Conservation (phyloP, 2,113 vertebrate genomes). For the Protobothrops flavoviridis region DNA sequence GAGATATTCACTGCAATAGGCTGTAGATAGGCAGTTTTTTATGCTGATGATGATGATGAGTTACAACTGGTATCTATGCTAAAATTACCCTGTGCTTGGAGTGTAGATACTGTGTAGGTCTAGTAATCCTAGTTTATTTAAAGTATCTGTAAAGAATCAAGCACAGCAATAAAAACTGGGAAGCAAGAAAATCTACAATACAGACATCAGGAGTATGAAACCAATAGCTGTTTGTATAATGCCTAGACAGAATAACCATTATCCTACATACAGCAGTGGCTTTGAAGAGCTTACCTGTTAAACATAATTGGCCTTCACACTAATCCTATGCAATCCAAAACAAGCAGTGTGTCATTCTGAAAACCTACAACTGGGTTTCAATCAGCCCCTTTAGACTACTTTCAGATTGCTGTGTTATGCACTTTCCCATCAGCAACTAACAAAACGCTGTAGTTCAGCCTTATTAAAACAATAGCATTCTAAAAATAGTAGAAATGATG, state of each 20-base stretch:
- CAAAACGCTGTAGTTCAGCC: neutral
- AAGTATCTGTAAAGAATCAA: neutral
- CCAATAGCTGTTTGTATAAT: neutral
- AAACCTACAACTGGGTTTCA: neutral
- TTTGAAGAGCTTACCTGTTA: slow-evolving; percentile 5
- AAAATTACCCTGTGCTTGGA: neutral
- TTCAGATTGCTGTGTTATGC: neutral
- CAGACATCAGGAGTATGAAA: neutral
- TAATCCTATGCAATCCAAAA: neutral
- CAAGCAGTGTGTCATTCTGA: neutral
- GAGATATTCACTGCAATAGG: neutral
- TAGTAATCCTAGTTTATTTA: neutral
- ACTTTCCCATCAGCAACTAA: neutral
- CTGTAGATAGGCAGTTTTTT: neutral
- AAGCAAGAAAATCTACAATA: neutral
- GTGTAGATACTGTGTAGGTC: neutral
- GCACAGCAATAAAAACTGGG: neutral
- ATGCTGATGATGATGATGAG: neutral
- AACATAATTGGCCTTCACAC: neutral
- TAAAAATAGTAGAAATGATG: neutral
- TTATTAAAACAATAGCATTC: neutral
- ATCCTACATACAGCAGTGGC: neutral
- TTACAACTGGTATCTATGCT: neutral
- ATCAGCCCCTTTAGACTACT: neutral
- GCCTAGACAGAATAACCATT: neutral